phyloP scores from a whole-genome alignment of 2,113 vertebrate species.

The Xenus cinereus region DNA sequence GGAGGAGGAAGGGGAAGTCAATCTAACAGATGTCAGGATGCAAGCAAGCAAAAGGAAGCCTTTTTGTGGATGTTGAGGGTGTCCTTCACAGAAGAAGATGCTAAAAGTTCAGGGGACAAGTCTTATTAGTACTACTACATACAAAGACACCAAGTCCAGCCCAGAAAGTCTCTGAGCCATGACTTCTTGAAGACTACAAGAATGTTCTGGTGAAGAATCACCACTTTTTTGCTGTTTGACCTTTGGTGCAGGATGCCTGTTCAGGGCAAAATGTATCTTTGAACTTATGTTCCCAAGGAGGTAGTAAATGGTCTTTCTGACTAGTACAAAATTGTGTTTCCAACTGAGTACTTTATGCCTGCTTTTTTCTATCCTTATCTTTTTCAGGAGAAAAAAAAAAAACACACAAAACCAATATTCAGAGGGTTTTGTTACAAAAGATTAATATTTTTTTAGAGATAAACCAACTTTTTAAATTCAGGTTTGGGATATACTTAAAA shows the following conservation, averaged over 20 bases:
- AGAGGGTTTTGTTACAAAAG: not conserved
- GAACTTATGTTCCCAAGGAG: not conserved
- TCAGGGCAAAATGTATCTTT: not conserved
- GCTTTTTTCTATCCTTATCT: not conserved
- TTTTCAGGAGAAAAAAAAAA: not conserved
- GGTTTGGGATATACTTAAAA: not conserved
- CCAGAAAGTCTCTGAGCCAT: not conserved
- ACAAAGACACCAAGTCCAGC: not conserved
- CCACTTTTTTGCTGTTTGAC: not conserved
- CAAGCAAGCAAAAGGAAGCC: not conserved
- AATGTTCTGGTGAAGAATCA: not conserved
- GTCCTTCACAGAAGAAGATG: not conserved
- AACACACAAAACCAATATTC: not conserved
- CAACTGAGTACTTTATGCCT: not conserved
- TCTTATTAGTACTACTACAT: not conserved
- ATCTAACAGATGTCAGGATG: not conserved
- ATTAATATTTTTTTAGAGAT: not conserved
- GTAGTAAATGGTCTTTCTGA: not conserved
- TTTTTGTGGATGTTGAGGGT: accelerated
- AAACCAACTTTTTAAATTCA: not conserved
- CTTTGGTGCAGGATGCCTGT: not conserved
- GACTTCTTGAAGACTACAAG: not conserved
- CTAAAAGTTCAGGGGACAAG: not conserved
- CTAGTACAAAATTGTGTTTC: not conserved
- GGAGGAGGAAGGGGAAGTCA: not conserved